Conservation (phyloP, 2,797 vertebrate genomes). For the Sebastes paucispinis region DNA sequence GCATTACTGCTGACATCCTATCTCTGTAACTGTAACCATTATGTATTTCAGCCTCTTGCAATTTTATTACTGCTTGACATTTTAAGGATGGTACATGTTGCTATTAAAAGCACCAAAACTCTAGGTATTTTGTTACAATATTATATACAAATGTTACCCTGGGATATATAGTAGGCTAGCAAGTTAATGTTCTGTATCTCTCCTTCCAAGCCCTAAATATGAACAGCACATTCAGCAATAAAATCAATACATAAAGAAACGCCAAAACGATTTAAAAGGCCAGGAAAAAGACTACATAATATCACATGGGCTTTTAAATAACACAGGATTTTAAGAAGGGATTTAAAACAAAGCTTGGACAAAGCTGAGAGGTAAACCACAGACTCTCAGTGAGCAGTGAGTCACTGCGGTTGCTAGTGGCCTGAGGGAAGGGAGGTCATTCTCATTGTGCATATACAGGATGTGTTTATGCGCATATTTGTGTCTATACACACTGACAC, state of each 20-base stretch:
- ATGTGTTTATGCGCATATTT: neutral
- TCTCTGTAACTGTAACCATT: neutral
- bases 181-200: neutral
- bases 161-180: neutral
- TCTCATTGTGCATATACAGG: neutral
- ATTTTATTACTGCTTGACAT: neutral
- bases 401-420: neutral
- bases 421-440: neutral
- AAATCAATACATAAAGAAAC: neutral
- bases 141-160: neutral
- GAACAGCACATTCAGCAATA: neutral
- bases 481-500: neutral
- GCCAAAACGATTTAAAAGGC: neutral
- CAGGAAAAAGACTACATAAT: neutral
- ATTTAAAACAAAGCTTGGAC: neutral
- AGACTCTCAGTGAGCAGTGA: neutral
- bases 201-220: neutral
- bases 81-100: neutral
- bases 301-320: neutral
- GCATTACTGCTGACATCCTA: neutral
- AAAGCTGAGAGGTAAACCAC: neutral
- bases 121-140: neutral
- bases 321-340: neutral
- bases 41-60: neutral
- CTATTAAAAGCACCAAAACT: neutral